phyloP scores from a whole-genome alignment of 2,113 vertebrate genomes.

The Dromiciops gliroides region DNA sequence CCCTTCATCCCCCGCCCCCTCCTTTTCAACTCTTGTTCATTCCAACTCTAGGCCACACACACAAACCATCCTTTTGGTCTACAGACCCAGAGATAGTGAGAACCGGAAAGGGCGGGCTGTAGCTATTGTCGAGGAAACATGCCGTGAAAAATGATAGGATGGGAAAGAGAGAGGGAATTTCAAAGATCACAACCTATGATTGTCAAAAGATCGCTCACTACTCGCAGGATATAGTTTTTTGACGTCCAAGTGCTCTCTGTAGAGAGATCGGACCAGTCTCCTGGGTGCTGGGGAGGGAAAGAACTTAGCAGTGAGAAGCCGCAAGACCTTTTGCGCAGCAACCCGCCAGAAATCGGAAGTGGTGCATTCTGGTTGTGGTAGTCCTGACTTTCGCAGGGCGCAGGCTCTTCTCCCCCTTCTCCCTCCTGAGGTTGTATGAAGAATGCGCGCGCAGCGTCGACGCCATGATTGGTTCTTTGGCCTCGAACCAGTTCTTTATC shows the following conservation, averaged over 20 bases:
- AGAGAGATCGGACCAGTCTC: background rate
- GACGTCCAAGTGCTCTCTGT: background rate
- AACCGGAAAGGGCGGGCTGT: background rate
- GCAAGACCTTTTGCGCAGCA: background rate
- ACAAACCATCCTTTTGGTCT: background rate
- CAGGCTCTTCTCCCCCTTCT: background rate
- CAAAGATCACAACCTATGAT: background rate
- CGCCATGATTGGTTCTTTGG: conserved; percentile 1
- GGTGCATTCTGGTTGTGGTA: background rate
- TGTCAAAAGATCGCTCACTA: background rate
- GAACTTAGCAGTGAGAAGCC: background rate
- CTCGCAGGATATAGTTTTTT: background rate
- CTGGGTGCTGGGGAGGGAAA: background rate
- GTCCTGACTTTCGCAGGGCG: background rate
- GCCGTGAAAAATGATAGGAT: background rate
- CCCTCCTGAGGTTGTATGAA: background rate
- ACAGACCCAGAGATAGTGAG: background rate
- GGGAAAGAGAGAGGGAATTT: background rate
- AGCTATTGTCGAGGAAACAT: background rate
- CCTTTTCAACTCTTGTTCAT: background rate
- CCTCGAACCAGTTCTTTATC: background rate
- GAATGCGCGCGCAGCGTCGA: background rate
- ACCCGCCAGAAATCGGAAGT: background rate
- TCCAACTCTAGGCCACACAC: background rate
- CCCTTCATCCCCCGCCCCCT: no score